Conservation (phyloP, 2,888 invertebrate species). For the Rotaria magnacalcarata region DNA sequence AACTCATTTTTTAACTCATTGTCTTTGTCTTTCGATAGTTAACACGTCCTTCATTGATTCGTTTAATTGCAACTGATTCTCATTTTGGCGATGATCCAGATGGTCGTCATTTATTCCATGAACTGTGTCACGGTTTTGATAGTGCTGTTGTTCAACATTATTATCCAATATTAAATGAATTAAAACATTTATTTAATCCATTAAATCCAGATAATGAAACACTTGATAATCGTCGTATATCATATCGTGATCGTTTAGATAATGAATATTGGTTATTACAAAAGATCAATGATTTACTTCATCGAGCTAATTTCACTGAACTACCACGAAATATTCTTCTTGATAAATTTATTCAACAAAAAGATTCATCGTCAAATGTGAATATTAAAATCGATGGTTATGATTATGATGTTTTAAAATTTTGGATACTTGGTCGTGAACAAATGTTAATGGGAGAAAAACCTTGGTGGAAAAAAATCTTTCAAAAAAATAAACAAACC, state of each 20-base stretch:
- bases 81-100: background rate
- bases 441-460: constrained; percentile 47
- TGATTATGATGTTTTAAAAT: constrained; percentile 55
- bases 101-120: constrained; percentile 49
- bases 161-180: constrained; percentile 54
- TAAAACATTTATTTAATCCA: constrained; percentile 56
- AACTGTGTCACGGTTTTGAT: constrained; percentile 54
- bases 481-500: constrained; percentile 35
- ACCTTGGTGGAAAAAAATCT: constrained; percentile 43
- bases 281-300: constrained; percentile 53
- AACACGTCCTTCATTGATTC: constrained; percentile 28
- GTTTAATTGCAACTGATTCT: constrained; percentile 15
- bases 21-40: background rate
- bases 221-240: constrained; percentile 51
- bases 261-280: constrained; percentile 58
- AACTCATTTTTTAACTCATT: no score
- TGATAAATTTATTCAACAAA: background rate
- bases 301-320: constrained; percentile 56
- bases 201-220: constrained; percentile 59
- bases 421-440: constrained; percentile 57
- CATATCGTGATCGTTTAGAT: constrained; percentile 54
- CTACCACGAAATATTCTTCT: constrained; percentile 50
- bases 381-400: constrained; percentile 54
- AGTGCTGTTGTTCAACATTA: constrained; percentile 55
- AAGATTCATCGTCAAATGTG: constrained; percentile 42